A percentile compares a stretch with the other conserved stretches of the same genome.
Evolutionary conservation across 2,113 vertebrate genomes (phyloP).

Genomic region (Ia io): DNA sequence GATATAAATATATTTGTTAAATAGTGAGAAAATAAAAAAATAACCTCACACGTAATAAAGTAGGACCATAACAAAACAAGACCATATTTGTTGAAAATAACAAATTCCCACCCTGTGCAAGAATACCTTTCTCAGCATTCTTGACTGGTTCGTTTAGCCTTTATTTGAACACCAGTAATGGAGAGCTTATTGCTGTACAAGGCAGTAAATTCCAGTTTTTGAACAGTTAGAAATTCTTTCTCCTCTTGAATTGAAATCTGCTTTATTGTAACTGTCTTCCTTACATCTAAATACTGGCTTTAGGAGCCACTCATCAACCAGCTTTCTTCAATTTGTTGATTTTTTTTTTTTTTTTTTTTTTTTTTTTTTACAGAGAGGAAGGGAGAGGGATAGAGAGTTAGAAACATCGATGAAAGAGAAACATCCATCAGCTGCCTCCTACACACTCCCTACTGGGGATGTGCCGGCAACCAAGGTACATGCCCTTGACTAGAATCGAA

Average conservation of each 20-base stretch:
- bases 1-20: neutral
- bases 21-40: neutral
- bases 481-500: too few relatives aligned
- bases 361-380: too few relatives aligned
- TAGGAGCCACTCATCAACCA: neutral
- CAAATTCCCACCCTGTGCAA: neutral
- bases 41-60: neutral
- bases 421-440: too few relatives aligned
- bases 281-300: neutral
- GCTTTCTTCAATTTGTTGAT: neutral
- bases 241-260: neutral
- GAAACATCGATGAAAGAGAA: too few relatives aligned
- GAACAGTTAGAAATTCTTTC: constrained; percentile 13
- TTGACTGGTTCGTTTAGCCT: neutral
- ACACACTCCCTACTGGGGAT: too few relatives aligned
- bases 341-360: too few relatives aligned
- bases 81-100: neutral
- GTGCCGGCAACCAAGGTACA: too few relatives aligned
- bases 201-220: neutral
- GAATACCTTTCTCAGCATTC: neutral
- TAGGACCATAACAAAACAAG: neutral
- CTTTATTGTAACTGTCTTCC: constrained; percentile 1
- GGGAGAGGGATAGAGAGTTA: too few relatives aligned
- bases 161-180: neutral
- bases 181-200: neutral